phyloP scores from a whole-genome alignment of 1,140 invertebrate genomes.

The Coelopa frigida region DNA sequence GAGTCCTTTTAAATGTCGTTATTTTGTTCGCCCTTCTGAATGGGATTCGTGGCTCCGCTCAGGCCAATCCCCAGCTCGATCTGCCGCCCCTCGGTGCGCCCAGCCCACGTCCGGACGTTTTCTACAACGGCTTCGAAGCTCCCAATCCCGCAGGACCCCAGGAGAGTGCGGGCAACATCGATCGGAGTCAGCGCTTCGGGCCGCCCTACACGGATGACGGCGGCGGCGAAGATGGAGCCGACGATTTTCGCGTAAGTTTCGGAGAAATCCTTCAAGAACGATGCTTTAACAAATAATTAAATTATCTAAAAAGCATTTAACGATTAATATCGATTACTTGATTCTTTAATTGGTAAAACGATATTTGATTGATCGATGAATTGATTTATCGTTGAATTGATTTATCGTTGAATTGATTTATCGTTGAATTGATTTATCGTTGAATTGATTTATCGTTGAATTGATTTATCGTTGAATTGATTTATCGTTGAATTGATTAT shows the following conservation, averaged over 20 bases:
- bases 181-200: slow-evolving; percentile 37
- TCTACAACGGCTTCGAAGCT: slow-evolving; percentile 35
- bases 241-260: slow-evolving; percentile 36
- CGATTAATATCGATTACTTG: too few relatives aligned
- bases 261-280: too few relatives aligned
- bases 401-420: too few relatives aligned
- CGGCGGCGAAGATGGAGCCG: slow-evolving; percentile 26
- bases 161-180: slow-evolving; percentile 27
- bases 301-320: too few relatives aligned
- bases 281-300: too few relatives aligned
- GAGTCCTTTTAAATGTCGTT: background rate
- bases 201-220: slow-evolving; percentile 34
- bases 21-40: background rate
- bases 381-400: too few relatives aligned
- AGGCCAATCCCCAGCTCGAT: slow-evolving; percentile 47
- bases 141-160: slow-evolving; percentile 26
- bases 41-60: background rate
- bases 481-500: too few relatives aligned
- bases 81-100: slow-evolving; percentile 41
- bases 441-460: too few relatives aligned
- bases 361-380: too few relatives aligned
- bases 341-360: too few relatives aligned
- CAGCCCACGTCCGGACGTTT: slow-evolving; percentile 27
- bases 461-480: too few relatives aligned
- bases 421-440: too few relatives aligned